These are phyloP conservation scores for Sebastiscus albofasciatus DNA, from an alignment of 2,797 vertebrate species.

Conservation along the genomic window DNA sequence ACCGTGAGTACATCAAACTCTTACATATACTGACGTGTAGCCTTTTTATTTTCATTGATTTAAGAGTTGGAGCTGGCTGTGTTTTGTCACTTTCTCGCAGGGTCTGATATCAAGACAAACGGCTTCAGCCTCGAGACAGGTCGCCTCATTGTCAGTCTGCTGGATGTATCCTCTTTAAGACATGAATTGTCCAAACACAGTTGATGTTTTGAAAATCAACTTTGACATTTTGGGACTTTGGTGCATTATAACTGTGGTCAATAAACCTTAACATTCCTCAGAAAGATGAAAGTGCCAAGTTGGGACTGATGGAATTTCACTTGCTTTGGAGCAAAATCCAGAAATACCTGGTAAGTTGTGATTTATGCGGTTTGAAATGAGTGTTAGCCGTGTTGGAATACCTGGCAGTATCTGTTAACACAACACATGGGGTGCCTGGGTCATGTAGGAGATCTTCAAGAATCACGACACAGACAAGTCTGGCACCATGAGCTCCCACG, in stretches of 20 bases:
- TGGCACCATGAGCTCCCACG: conserved; percentile 84
- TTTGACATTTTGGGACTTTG: not conserved
- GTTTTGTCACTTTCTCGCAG: conserved; percentile 50
- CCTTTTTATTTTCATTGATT: not conserved
- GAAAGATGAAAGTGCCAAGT: conserved; percentile 77
- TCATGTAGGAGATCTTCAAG: conserved; percentile 80
- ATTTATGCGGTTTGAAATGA: not conserved
- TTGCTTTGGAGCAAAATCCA: conserved; percentile 81
- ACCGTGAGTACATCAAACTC: conserved; percentile 79
- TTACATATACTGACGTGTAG: not conserved
- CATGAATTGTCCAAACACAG: not conserved
- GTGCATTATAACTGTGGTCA: not conserved
- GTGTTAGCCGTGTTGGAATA: not conserved
- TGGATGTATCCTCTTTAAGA: conserved; percentile 82
- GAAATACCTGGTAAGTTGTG: conserved; percentile 77
- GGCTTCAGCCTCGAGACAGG: conserved; percentile 81
- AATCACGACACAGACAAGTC: conserved; percentile 76
- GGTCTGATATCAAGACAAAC: conserved; percentile 77
- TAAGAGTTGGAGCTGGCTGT: not conserved
- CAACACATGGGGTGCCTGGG: not conserved
- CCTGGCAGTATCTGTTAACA: not conserved
- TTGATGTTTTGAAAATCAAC: not conserved
- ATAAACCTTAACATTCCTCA: conserved; percentile 58
- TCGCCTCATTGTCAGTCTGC: conserved; percentile 80
- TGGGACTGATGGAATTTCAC: conserved; percentile 82